A percentile compares a stretch with the other conserved stretches of the same genome.
phyloP scores from a whole-genome alignment of 2,888 invertebrate species.

The Andricus curvator region DNA sequence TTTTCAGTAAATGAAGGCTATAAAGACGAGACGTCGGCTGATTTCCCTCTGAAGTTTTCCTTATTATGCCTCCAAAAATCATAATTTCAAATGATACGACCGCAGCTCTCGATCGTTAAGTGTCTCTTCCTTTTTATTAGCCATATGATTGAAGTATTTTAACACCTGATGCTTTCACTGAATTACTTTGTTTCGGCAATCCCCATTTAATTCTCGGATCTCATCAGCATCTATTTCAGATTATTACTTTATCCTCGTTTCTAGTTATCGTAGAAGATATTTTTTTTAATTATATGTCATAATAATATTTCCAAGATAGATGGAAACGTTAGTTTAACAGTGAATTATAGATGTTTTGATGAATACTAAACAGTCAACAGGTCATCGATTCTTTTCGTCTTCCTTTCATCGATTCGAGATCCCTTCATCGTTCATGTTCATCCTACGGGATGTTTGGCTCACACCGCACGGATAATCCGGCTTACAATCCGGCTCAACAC shows the following conservation, averaged over 20 bases:
- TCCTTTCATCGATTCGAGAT: conserved; percentile 50
- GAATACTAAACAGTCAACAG: conserved; percentile 24
- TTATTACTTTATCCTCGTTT: background rate
- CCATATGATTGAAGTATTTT: conserved; percentile 32
- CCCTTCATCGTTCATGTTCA: conserved; percentile 43
- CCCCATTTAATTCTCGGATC: background rate
- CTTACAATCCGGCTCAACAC: conserved; percentile 65
- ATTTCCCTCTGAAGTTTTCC: conserved; percentile 47
- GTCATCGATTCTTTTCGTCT: conserved; percentile 43
- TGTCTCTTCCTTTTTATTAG: conserved; percentile 23
- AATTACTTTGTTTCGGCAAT: conserved; percentile 9
- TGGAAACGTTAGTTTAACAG: background rate
- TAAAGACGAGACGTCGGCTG: conserved; percentile 64
- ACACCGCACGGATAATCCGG: conserved; percentile 75
- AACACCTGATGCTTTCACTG: conserved; percentile 26
- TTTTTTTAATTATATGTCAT: background rate
- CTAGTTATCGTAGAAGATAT: background rate
- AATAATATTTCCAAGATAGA: no score
- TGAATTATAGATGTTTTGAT: background rate
- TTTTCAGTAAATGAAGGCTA: conserved; percentile 56
- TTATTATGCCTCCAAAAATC: conserved; percentile 7
- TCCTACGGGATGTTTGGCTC: conserved; percentile 68
- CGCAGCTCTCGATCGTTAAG: background rate
- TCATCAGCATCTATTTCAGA: background rate
- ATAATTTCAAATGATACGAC: conserved; percentile 1